A percentile compares a stretch with the other conserved stretches of the same genome.
Evolutionary conservation across 1,140 invertebrate species (phyloP).

Genomic region (Limonius californicus): DNA sequence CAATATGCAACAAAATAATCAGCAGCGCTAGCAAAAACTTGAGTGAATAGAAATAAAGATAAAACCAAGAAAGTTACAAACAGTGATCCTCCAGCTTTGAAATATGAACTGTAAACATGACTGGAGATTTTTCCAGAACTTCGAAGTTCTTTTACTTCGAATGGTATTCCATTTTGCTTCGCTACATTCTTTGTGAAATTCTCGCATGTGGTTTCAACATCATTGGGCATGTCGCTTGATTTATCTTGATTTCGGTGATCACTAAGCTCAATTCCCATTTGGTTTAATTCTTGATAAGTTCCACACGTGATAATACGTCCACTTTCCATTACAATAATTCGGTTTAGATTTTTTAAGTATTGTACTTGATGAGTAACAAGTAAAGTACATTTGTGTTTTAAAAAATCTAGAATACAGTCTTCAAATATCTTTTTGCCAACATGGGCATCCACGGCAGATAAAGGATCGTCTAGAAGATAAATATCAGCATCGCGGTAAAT

Average conservation of each 20-base stretch:
- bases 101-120: slow-evolving; percentile 58
- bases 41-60: slow-evolving; percentile 55
- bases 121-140: slow-evolving; percentile 53
- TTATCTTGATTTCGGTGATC: slow-evolving; percentile 49
- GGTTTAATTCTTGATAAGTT: slow-evolving; percentile 58
- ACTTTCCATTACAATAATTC: slow-evolving; percentile 60
- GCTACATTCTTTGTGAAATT: slow-evolving; percentile 22
- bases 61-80: slow-evolving; percentile 51
- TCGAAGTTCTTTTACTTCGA: slow-evolving; percentile 32
- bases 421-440: slow-evolving; percentile 67
- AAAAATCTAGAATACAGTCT: slow-evolving; percentile 61
- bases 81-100: slow-evolving; percentile 55
- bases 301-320: slow-evolving; percentile 58
- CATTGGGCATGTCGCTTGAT: slow-evolving; percentile 29
- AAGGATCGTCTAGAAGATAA: slow-evolving; percentile 79
- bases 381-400: slow-evolving; percentile 68
- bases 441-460: slow-evolving; percentile 75
- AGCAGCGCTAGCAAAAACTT: slow-evolving; percentile 60
- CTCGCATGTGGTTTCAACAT: not conserved
- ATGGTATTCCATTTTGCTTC: no score
- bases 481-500: slow-evolving; percentile 79
- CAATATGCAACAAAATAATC: slow-evolving; percentile 68
- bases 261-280: slow-evolving; percentile 61
- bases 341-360: slow-evolving; percentile 72
- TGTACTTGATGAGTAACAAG: slow-evolving; percentile 87